phyloP scores from a whole-genome alignment of 2,888 invertebrate genomes.

The Phasia obesa region DNA sequence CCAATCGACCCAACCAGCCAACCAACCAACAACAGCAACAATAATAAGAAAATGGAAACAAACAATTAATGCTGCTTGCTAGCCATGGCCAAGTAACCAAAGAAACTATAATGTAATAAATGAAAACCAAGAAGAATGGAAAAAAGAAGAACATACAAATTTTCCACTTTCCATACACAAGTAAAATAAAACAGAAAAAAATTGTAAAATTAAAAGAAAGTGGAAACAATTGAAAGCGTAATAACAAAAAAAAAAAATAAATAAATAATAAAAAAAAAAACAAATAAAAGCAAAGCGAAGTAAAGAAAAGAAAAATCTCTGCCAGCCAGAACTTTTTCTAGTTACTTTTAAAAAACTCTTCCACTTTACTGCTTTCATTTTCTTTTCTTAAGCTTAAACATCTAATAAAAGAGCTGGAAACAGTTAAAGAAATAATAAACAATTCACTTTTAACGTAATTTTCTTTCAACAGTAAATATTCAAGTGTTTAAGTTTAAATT shows the following conservation, averaged over 20 bases:
- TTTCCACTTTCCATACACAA: constrained; percentile 28
- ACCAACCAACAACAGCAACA: not conserved
- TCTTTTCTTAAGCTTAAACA: constrained; percentile 5
- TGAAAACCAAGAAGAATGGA: constrained; percentile 1
- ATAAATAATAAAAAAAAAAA: not conserved
- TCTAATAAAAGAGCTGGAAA: constrained; percentile 3
- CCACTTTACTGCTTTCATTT: constrained; percentile 1
- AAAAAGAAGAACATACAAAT: constrained; percentile 7
- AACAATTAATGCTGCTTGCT: constrained; percentile 59
- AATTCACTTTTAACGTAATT: constrained; percentile 23
- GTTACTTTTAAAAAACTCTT: constrained; percentile 17
- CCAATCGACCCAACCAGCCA: constrained; percentile 22
- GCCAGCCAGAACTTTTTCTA: not conserved
- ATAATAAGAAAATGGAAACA: not conserved
- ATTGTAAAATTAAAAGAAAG: not conserved
- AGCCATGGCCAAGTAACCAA: constrained; percentile 57
- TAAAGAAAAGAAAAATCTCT: not conserved
- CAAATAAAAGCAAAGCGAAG: not conserved
- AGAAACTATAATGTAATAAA: constrained; percentile 55
- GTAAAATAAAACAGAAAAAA: not conserved
- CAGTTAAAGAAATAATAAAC: constrained; percentile 9
- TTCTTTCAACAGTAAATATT: constrained; percentile 5
- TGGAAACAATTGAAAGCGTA: constrained; percentile 8
- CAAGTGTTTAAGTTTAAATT: constrained; percentile 19
- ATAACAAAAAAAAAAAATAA: not conserved